A percentile compares a stretch with the other conserved stretches of the same genome.
Conservation (phyloP, 2,113 vertebrate species). For the Lophius piscatorius region DNA sequence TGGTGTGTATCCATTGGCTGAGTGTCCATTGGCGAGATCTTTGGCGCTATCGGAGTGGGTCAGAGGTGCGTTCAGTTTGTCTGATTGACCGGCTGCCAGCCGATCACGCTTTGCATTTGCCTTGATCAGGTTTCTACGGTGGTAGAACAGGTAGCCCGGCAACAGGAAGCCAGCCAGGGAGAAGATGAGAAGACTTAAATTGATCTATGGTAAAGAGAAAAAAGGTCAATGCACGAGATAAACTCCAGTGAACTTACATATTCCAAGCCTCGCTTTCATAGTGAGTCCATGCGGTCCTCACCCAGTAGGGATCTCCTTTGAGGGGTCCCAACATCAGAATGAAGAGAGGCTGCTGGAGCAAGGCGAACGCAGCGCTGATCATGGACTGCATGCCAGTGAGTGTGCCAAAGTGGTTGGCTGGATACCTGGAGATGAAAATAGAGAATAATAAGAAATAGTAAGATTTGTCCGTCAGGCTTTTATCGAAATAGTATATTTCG, state of each 20-base stretch:
- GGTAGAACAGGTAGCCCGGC: constrained; percentile 83
- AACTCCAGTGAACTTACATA: too few species aligned
- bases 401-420: constrained; percentile 88
- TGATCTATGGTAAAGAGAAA: constrained; percentile 70
- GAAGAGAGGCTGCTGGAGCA: constrained; percentile 87
- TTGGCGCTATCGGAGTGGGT: constrained; percentile 30
- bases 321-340: constrained; percentile 83
- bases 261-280: too few species aligned
- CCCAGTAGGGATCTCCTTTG: constrained; percentile 86
- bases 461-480: too few species aligned
- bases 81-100: constrained; percentile 15
- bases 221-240: constrained; percentile 11
- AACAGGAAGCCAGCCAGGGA: constrained; percentile 85
- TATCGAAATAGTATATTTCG: too few species aligned
- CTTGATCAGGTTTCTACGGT: constrained; percentile 67
- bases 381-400: constrained; percentile 88
- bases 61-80: constrained; percentile 32
- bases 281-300: constrained; percentile 56
- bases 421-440: constrained; percentile 78
- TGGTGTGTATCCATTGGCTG: constrained; percentile 23
- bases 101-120: constrained; percentile 38
- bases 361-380: constrained; percentile 85
- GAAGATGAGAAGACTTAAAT: constrained; percentile 80
- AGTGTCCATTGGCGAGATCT: constrained; percentile 32
- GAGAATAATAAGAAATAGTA: background rate